Conservation (phyloP, 2,113 vertebrate genomes). For the Toxotes chatareus region DNA sequence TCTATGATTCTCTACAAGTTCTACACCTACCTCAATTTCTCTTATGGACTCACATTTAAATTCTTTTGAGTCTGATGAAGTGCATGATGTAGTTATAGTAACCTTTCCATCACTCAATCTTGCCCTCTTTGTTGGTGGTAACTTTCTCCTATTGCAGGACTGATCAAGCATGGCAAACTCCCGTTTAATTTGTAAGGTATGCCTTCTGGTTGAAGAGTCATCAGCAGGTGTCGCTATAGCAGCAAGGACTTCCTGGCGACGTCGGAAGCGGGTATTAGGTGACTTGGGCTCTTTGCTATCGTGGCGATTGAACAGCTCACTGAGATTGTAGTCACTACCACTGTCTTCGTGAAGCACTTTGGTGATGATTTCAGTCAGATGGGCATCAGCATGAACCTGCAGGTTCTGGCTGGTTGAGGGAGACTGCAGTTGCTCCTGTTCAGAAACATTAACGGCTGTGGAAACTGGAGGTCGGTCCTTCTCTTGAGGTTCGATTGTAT, state of each 20-base stretch:
- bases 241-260: constrained; percentile 88
- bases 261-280: constrained; percentile 91
- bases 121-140: constrained; percentile 79
- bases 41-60: constrained; percentile 43
- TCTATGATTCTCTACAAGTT: constrained; percentile 29
- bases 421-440: constrained; percentile 77
- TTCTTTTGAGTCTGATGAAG: constrained; percentile 56
- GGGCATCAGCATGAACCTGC: constrained; percentile 83
- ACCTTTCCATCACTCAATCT: constrained; percentile 74
- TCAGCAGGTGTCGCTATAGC: constrained; percentile 86
- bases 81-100: constrained; percentile 47
- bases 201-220: constrained; percentile 85
- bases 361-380: constrained; percentile 92
- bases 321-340: constrained; percentile 91
- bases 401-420: constrained; percentile 79
- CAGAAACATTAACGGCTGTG: constrained; percentile 63
- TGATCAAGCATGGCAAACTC: constrained; percentile 89
- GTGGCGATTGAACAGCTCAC: constrained; percentile 90
- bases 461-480: constrained; percentile 77
- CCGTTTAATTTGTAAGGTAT: constrained; percentile 91
- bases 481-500: constrained; percentile 90
- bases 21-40: not conserved
- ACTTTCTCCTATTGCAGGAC: constrained; percentile 82
- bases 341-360: constrained; percentile 88
- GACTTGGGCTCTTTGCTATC: constrained; percentile 89